Conservation (phyloP, 2,113 vertebrate species). For the Polypterus bichir region DNA sequence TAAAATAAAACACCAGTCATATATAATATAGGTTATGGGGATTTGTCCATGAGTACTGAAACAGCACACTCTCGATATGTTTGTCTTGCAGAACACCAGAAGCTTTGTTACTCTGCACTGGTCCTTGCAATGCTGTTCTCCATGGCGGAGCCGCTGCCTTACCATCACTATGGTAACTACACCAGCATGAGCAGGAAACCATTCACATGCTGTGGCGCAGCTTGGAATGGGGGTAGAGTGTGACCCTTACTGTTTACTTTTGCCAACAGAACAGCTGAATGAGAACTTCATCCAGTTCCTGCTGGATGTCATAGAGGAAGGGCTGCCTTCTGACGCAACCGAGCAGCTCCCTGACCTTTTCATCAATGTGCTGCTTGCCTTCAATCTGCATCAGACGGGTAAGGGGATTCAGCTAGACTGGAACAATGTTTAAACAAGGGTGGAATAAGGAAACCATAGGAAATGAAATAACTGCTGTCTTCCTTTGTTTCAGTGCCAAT, state of each 20-base stretch:
- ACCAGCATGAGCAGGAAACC: neutral
- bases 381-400: slow-evolving; percentile 91
- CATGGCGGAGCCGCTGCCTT: slow-evolving; percentile 90
- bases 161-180: slow-evolving; percentile 83
- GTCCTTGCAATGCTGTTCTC: slow-evolving; percentile 94
- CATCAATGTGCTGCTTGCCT: slow-evolving; percentile 79
- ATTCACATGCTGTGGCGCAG: neutral
- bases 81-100: slow-evolving; percentile 76
- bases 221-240: too few relatives aligned
- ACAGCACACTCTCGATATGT: too few relatives aligned
- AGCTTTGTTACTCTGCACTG: slow-evolving; percentile 90
- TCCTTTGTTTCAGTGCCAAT: slow-evolving; percentile 59
- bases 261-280: slow-evolving; percentile 77
- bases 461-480: slow-evolving; percentile 2
- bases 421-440: neutral
- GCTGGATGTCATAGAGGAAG: slow-evolving; percentile 80
- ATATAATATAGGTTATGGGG: too few relatives aligned
- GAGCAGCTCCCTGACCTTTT: slow-evolving; percentile 91
- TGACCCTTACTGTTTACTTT: slow-evolving; percentile 5
- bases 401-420: neutral
- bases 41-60: too few relatives aligned
- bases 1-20: too few relatives aligned
- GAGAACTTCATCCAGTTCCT: slow-evolving; percentile 78
- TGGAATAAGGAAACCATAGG: neutral
- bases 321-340: slow-evolving; percentile 72